phyloP scores from a whole-genome alignment of 2,797 vertebrate species.

The Gallinago solitaria region DNA sequence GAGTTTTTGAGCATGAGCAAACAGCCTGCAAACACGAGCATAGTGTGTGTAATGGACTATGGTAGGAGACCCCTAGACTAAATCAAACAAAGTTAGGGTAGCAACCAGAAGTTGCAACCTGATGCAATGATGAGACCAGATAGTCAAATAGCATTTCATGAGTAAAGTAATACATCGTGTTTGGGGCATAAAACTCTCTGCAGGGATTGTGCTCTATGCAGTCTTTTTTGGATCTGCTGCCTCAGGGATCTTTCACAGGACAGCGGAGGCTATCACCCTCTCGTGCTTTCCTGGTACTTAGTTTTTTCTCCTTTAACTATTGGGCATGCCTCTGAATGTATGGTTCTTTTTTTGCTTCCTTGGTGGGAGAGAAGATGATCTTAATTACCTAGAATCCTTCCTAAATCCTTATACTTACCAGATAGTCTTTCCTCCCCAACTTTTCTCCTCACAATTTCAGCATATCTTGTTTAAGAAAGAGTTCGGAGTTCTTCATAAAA shows the following conservation, averaged over 20 bases:
- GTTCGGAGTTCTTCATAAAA: neutral
- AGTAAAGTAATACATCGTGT: neutral
- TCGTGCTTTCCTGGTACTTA: neutral
- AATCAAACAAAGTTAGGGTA: neutral
- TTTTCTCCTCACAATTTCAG: neutral
- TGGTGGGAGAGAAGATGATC: neutral
- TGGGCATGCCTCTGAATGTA: neutral
- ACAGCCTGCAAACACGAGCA: neutral
- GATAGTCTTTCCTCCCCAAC: fast-evolving
- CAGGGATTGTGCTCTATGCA: neutral
- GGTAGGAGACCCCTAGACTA: neutral
- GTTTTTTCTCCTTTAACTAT: neutral
- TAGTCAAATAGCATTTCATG: neutral
- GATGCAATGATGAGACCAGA: neutral
- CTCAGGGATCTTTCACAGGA: neutral
- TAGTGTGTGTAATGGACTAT: neutral
- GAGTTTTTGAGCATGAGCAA: neutral
- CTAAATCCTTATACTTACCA: neutral
- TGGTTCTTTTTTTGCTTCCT: neutral
- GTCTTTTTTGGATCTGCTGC: neutral
- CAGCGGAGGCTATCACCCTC: neutral
- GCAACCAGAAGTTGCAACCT: neutral
- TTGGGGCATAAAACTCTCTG: neutral
- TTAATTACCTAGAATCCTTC: neutral
- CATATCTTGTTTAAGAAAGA: neutral